These are phyloP conservation scores for Nasua narica DNA, from an alignment of 2,797 vertebrate genomes.

Conservation along the genomic window DNA sequence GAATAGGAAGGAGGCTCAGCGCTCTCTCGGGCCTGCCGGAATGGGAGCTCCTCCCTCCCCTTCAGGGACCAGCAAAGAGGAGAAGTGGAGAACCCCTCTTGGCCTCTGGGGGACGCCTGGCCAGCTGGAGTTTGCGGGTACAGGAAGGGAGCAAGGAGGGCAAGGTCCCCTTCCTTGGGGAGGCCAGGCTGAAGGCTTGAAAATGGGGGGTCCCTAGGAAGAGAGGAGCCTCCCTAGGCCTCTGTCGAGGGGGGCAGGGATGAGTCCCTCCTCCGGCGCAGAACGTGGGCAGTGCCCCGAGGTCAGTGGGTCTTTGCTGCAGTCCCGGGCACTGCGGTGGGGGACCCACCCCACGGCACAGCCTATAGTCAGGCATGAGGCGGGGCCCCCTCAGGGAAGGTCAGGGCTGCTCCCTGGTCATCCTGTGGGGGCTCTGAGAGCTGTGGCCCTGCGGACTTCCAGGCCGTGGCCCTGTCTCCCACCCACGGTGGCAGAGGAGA, in stretches of 20 bases:
- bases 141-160: neutral
- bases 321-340: accelerated
- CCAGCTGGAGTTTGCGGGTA: neutral
- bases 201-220: conserved; percentile 38
- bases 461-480: neutral
- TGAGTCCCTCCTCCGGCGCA: neutral
- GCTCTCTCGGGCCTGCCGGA: neutral
- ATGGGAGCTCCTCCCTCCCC: neutral
- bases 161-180: neutral
- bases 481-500: neutral
- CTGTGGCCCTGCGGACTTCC: neutral
- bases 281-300: accelerated
- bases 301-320: accelerated
- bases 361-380: accelerated
- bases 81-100: neutral
- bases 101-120: neutral
- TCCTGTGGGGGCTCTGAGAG: neutral
- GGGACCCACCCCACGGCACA: accelerated
- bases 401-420: neutral
- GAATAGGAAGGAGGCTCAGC: accelerated
- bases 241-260: neutral
- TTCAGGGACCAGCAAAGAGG: neutral
- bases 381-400: accelerated
- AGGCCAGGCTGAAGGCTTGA: neutral
- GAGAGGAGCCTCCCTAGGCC: neutral